Conservation (phyloP, 1,140 invertebrate genomes). For the Megathymus violae region DNA sequence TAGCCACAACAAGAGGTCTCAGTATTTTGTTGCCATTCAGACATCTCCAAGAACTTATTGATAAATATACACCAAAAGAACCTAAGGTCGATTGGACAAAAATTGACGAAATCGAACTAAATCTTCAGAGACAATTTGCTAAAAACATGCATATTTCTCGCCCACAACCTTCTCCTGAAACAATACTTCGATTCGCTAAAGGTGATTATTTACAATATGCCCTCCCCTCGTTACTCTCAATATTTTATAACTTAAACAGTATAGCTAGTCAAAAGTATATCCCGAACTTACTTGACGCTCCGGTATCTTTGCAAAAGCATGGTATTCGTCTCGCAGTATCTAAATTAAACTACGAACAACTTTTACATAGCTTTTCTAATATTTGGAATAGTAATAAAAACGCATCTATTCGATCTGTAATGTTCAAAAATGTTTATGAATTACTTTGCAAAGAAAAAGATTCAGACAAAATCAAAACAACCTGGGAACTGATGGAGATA, state of each 20-base stretch:
- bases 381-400: conserved; percentile 60
- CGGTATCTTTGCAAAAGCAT: conserved; percentile 68
- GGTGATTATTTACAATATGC: conserved; percentile 62
- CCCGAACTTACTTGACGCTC: conserved; percentile 51
- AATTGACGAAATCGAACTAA: conserved; percentile 45
- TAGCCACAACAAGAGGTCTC: conserved; percentile 47
- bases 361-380: conserved; percentile 48
- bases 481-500: conserved; percentile 53
- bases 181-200: conserved; percentile 56
- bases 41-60: conserved; percentile 44
- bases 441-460: conserved; percentile 58
- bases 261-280: conserved; percentile 43
- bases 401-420: conserved; percentile 53
- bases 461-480: conserved; percentile 35
- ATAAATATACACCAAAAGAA: conserved; percentile 52
- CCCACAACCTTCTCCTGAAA: conserved; percentile 51
- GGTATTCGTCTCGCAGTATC: conserved; percentile 55
- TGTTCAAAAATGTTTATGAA: conserved; percentile 57
- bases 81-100: conserved; percentile 52
- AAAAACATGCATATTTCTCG: conserved; percentile 63
- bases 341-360: conserved; percentile 49
- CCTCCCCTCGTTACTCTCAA: conserved; percentile 57
- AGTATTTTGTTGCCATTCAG: conserved; percentile 46
- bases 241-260: conserved; percentile 60
- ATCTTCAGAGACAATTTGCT: conserved; percentile 54